Conservation (phyloP, 2,888 invertebrate species). For the Cabera pusaria region DNA sequence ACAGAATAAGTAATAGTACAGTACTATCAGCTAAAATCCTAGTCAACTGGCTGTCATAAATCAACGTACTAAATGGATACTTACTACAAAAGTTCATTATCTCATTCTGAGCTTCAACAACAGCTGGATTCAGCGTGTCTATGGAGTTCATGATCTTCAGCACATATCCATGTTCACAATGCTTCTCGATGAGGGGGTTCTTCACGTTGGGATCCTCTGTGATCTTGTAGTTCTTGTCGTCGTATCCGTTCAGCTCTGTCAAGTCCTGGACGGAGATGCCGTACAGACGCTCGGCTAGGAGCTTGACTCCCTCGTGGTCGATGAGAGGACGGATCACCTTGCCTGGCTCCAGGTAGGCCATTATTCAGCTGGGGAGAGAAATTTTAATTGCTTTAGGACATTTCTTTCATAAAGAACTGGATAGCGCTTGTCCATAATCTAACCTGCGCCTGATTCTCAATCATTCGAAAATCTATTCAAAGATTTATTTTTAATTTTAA, state of each 20-base stretch:
- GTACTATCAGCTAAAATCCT: too few relatives aligned
- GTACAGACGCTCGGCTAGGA: conserved; percentile 83
- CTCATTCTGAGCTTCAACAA: conserved; percentile 90
- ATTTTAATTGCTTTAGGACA: too few relatives aligned
- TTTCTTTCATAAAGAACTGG: too few relatives aligned
- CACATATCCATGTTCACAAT: conserved; percentile 86
- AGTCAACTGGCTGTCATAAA: too few relatives aligned
- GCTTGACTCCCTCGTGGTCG: conserved; percentile 74
- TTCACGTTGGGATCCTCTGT: conserved; percentile 81
- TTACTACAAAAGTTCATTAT: conserved; percentile 88
- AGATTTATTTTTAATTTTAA: too few relatives aligned
- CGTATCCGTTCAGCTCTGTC: conserved; percentile 88
- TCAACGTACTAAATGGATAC: too few relatives aligned
- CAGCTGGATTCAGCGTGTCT: conserved; percentile 87
- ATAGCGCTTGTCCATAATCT: too few relatives aligned
- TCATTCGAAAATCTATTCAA: too few relatives aligned
- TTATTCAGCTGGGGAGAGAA: too few relatives aligned
- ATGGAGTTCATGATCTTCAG: conserved; percentile 93
- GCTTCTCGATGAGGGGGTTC: conserved; percentile 83
- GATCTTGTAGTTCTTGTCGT: conserved; percentile 90
- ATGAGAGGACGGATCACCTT: conserved; percentile 82
- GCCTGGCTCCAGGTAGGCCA: conserved; percentile 72
- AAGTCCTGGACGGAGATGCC: conserved; percentile 84
- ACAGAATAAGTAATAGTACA: too few relatives aligned
- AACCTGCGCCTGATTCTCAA: too few relatives aligned